Percentiles rank a stretch among this genome's conserved stretches.
Evolutionary conservation across 2,888 invertebrate species (phyloP).

Genomic region (Amiota mariae): DNA sequence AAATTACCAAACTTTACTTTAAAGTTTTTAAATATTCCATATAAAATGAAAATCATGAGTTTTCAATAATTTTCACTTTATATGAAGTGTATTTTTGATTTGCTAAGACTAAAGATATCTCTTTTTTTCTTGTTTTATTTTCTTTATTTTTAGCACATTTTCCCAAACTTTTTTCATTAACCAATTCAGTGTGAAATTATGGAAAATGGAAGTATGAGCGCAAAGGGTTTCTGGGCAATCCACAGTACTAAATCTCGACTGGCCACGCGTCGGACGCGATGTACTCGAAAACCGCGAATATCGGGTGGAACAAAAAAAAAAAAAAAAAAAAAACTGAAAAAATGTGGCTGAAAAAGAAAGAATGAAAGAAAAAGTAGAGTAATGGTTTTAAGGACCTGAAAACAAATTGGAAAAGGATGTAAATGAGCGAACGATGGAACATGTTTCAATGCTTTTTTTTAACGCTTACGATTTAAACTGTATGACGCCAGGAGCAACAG

Average conservation of each 20-base stretch:
- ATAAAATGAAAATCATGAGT: too few relatives aligned
- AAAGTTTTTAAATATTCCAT: too few relatives aligned
- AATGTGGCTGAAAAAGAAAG: background rate
- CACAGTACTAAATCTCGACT: background rate
- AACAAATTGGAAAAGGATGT: conserved; percentile 28
- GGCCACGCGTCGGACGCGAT: background rate
- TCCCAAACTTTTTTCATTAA: conserved; percentile 19
- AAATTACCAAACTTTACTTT: too few relatives aligned
- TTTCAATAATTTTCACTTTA: too few relatives aligned
- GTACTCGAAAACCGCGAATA: conserved; percentile 22
- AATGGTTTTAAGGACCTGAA: conserved; percentile 9
- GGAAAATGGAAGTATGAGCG: background rate
- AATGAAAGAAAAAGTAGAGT: background rate
- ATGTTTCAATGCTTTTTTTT: conserved; percentile 30
- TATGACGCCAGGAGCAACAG: conserved; percentile 51
- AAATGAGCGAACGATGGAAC: conserved; percentile 35
- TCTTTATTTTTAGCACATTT: background rate
- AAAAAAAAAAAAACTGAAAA: background rate
- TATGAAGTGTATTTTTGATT: too few relatives aligned
- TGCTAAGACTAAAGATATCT: too few relatives aligned
- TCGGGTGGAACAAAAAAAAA: background rate
- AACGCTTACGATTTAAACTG: conserved; percentile 9
- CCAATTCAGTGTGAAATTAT: conserved; percentile 2
- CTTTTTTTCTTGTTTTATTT: background rate
- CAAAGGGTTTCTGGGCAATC: background rate